These are phyloP conservation scores for Scarus forsteni DNA, from an alignment of 2,797 vertebrate genomes.

Conservation along the genomic window DNA sequence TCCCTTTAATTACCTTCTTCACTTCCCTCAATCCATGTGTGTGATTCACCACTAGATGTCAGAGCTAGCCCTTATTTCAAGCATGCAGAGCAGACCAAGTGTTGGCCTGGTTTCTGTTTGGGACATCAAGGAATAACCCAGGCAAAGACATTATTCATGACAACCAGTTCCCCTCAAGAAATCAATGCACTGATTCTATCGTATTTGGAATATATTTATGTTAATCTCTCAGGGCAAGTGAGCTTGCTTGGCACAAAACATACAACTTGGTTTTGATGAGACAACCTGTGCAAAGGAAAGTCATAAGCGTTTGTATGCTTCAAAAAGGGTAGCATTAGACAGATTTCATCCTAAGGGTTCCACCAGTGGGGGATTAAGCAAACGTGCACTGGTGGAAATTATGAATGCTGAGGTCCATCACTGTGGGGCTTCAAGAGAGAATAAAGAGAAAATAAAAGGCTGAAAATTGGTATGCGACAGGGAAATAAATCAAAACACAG, in stretches of 20 bases:
- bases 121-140: conserved; percentile 44
- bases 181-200: conserved; percentile 55
- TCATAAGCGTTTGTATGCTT: conserved; percentile 41
- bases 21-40: conserved; percentile 7
- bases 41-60: conserved; percentile 67
- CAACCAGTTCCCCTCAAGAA: conserved; percentile 57
- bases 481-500: neutral
- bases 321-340: conserved; percentile 13
- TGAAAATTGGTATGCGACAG: neutral
- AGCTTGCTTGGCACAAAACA: conserved; percentile 55
- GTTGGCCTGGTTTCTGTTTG: conserved; percentile 51
- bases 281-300: conserved; percentile 49
- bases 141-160: conserved; percentile 66
- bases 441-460: neutral
- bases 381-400: conserved; percentile 1
- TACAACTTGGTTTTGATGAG: conserved; percentile 61
- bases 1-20: too few species aligned
- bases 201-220: conserved; percentile 66
- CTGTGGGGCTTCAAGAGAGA: neutral
- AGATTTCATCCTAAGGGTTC: conserved; percentile 44
- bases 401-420: conserved; percentile 24
- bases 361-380: conserved; percentile 45
- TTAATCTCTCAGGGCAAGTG: conserved; percentile 44
- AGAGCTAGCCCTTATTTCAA: conserved; percentile 34
- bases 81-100: neutral